Conservation (phyloP, 2,113 vertebrate species). For the Lutjanus erythropterus region DNA sequence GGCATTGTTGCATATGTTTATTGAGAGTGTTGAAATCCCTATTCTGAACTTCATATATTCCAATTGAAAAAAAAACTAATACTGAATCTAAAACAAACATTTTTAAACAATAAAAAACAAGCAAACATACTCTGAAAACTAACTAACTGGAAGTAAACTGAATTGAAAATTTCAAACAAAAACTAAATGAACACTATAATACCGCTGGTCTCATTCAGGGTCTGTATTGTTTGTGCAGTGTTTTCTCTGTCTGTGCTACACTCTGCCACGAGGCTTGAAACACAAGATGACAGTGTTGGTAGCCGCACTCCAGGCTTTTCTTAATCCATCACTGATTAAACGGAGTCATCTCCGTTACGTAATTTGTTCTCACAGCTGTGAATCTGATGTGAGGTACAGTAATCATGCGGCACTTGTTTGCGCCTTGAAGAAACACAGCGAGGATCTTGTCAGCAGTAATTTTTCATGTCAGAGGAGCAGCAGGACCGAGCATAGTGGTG, state of each 20-base stretch:
- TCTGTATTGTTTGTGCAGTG: background rate
- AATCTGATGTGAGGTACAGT: background rate
- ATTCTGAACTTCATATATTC: no score
- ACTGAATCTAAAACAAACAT: no score
- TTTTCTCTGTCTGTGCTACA: background rate
- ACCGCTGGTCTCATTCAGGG: no score
- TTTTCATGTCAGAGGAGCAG: background rate
- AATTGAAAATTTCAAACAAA: no score
- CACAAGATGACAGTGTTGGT: background rate
- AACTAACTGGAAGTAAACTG: no score
- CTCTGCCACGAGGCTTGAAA: background rate
- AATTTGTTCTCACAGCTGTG: conserved; percentile 55
- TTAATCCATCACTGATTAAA: conserved; percentile 76
- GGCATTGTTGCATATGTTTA: no score
- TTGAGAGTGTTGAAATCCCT: no score
- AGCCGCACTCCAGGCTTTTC: conserved; percentile 41
- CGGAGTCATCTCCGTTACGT: conserved; percentile 33
- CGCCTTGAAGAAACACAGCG: background rate
- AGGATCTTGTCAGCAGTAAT: background rate
- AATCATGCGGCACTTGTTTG: conserved; percentile 1
- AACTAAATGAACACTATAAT: no score
- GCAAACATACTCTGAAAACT: no score
- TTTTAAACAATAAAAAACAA: no score
- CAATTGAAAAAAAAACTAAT: no score
- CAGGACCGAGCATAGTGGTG: background rate